These are phyloP conservation scores for Hesperophylax magnus DNA, from an alignment of 1,140 invertebrate genomes.

Conservation along the genomic window DNA sequence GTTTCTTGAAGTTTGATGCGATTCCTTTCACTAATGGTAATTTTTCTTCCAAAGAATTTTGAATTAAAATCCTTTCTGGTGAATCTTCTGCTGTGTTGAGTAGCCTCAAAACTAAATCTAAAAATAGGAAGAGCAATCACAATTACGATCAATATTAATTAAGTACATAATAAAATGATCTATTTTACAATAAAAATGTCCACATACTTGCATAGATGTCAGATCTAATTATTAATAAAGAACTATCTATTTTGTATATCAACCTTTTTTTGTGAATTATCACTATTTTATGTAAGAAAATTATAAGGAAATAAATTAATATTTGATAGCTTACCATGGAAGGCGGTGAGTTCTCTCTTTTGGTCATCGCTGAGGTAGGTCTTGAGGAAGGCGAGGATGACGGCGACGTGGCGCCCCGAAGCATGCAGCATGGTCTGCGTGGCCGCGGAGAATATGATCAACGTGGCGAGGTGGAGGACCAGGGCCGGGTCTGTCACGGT, in stretches of 20 bases:
- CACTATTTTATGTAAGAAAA: too few species aligned
- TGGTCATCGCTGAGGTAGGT: conserved; percentile 77
- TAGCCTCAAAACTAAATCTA: conserved; percentile 77
- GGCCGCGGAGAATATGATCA: conserved; percentile 86
- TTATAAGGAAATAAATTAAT: too few species aligned
- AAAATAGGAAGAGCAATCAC: conserved; percentile 36
- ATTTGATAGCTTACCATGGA: conserved; percentile 77
- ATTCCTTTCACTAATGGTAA: conserved; percentile 61
- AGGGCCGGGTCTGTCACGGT: conserved; percentile 83
- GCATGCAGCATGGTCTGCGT: conserved; percentile 90
- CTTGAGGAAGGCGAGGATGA: conserved; percentile 82
- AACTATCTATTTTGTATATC: too few species aligned
- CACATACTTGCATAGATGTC: too few species aligned
- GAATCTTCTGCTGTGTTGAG: conserved; percentile 66
- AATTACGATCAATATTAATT: too few species aligned
- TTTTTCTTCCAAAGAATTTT: conserved; percentile 60
- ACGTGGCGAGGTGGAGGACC: conserved; percentile 84
- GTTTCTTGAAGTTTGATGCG: conserved; percentile 63
- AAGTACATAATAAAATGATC: too few species aligned
- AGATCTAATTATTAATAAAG: too few species aligned
- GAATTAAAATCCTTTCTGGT: conserved; percentile 59
- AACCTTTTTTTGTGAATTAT: too few species aligned
- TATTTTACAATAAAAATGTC: too few species aligned
- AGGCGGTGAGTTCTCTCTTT: conserved; percentile 75
- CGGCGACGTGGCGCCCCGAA: conserved; percentile 91